Base-by-base conservation (phyloP, 2,888 invertebrate genomes). In the Caenorhabditis japonica region DNA sequence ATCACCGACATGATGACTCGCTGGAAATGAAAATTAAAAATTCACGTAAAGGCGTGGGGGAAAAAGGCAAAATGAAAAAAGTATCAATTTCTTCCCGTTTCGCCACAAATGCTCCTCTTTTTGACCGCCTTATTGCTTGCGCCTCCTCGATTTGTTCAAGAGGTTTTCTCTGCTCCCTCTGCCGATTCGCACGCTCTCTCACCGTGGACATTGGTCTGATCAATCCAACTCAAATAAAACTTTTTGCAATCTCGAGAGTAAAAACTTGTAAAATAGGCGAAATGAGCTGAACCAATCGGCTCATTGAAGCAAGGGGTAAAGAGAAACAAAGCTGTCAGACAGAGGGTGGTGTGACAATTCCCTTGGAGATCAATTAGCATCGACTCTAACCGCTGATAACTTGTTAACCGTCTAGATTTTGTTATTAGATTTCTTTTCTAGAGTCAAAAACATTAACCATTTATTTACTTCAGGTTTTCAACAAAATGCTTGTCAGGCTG, bases 1-100 rank as follows among this genome's bases (percentile, higher is more conserved):
- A 75, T 55, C 27, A 79, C 52, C 27, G 75, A 69, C 74, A 74
- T 75, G 55, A 69, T 64, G 58, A 76, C 66, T 44, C 72, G 33
- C 76, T 79, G 66, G 17, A 78, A 66, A 61, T 23, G 19, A n/a
- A n/a, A n/a, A n/a, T n/a, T n/a, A n/a, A n/a, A n/a, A 8, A 34
- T 30, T 33, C 17, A 3, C 0, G 0, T 10, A 47, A 46, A 47
- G 44, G n/a, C 13, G 25, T 25, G 19, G 10, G 7, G 12, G 10
- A 4, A 3, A 25, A 12, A 25, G 3, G 17, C 15, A 38, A 34
- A n/a, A 30, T 30, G 10, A 19, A 34, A 36, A 55, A 41, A 49
- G 64, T 64, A 64, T 64, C 64, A 47, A 56, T 64, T 64, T 64
- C 64, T 34, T 13, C 4, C n/a, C n/a, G n/a, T n/a, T n/a, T n/a